Conservation (phyloP, 2,888 invertebrate genomes). For the Cantharis rustica region DNA sequence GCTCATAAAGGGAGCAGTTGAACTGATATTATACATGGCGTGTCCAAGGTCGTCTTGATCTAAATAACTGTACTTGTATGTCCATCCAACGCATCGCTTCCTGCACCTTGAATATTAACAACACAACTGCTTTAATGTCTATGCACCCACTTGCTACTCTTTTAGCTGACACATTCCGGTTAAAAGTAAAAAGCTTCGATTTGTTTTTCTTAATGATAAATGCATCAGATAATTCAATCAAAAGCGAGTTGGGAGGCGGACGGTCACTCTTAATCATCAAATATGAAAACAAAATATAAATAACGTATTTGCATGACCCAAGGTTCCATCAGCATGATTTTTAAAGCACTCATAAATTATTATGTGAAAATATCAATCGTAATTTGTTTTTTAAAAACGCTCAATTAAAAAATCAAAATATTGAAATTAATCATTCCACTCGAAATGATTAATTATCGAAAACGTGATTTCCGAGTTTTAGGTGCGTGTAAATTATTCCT, state of each 20-base stretch:
- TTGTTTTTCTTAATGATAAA: constrained; percentile 16
- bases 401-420: not conserved
- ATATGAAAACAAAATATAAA: not conserved
- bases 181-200: constrained; percentile 1
- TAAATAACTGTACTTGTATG: constrained; percentile 26
- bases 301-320: not conserved
- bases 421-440: not conserved
- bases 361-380: not conserved
- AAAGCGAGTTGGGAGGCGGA: not conserved
- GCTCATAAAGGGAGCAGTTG: not conserved
- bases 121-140: constrained; percentile 15
- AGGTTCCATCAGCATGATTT: not conserved
- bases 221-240: constrained; percentile 5
- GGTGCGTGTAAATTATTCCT: not conserved
- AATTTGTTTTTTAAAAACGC: not conserved
- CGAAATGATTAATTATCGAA: not conserved
- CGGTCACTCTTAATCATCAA: not conserved
- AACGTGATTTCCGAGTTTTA: not conserved
- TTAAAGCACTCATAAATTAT: not conserved
- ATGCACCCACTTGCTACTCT: constrained; percentile 21
- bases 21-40: constrained; percentile 12
- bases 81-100: constrained; percentile 29
- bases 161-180: constrained; percentile 22
- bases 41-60: constrained; percentile 28
- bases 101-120: constrained; percentile 26